Evolutionary conservation across 2,113 vertebrate species (phyloP).

Genomic region (Malurus elegans): DNA sequence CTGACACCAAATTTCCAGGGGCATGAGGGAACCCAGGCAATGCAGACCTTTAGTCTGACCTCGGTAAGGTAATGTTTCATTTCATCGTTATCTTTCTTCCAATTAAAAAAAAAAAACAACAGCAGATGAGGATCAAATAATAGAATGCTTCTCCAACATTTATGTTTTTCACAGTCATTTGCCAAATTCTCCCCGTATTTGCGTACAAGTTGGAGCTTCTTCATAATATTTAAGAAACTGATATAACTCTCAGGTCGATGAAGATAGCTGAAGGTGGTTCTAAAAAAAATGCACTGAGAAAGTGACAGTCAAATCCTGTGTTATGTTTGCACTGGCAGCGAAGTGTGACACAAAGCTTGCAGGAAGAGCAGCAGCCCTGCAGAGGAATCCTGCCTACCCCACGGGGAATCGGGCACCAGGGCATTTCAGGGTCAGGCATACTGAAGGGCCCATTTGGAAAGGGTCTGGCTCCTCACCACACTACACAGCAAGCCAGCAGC

Average conservation of each 20-base stretch:
- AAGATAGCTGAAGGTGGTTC: constrained; percentile 7
- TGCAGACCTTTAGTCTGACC: background rate
- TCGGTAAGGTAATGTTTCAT: background rate
- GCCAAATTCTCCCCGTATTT: background rate
- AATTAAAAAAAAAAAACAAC: background rate
- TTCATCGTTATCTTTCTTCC: background rate
- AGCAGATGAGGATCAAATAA: background rate
- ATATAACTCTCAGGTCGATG: background rate
- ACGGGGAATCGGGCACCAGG: background rate
- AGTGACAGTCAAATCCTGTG: constrained; percentile 15
- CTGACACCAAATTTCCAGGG: background rate
- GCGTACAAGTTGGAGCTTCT: background rate
- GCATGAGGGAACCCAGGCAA: background rate
- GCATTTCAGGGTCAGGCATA: background rate
- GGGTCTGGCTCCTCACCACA: background rate
- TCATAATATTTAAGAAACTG: background rate
- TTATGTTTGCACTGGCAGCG: background rate
- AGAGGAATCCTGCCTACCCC: background rate
- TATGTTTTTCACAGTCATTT: background rate
- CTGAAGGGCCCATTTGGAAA: background rate
- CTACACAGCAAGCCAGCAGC: background rate
- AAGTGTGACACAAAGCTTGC: background rate
- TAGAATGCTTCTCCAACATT: background rate
- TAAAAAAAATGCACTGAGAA: constrained; percentile 4
- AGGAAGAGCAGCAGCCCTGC: background rate